phyloP scores from a whole-genome alignment of 2,797 vertebrate genomes.

The Dipus sagitta region DNA sequence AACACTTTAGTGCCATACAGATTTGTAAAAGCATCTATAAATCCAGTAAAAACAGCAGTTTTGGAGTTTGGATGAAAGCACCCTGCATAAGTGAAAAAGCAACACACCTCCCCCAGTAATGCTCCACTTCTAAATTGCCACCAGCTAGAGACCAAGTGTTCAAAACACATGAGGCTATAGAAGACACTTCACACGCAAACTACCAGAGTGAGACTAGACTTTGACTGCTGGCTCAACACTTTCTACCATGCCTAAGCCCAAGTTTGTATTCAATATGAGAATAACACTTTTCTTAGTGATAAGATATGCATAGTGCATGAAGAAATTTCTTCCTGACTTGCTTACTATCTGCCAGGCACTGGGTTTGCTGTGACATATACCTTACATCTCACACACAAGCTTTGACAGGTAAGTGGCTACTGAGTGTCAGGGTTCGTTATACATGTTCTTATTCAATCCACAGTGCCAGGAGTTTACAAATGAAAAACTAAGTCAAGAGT shows the following conservation, averaged over 20 bases:
- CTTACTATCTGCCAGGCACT: background rate
- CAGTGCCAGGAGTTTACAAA: background rate
- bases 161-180: too few species aligned
- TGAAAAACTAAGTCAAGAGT: background rate
- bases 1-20: too few species aligned
- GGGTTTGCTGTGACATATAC: background rate
- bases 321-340: background rate
- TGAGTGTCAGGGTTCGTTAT: background rate
- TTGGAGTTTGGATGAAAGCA: too few species aligned
- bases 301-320: background rate
- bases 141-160: too few species aligned
- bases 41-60: too few species aligned
- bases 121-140: too few species aligned
- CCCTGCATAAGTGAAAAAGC: too few species aligned
- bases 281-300: constrained; percentile 22
- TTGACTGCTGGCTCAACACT: background rate
- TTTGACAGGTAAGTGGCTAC: background rate
- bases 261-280: constrained; percentile 5
- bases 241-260: background rate
- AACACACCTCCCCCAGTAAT: too few species aligned
- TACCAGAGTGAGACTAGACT: background rate
- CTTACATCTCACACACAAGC: background rate
- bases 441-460: background rate
- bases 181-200: background rate
- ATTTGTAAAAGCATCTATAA: background rate